Evolutionary conservation across 2,113 vertebrate genomes (phyloP), one percentile per base, ranked within the genome.

Genomic region (Gopherus evgoodei): DNA sequence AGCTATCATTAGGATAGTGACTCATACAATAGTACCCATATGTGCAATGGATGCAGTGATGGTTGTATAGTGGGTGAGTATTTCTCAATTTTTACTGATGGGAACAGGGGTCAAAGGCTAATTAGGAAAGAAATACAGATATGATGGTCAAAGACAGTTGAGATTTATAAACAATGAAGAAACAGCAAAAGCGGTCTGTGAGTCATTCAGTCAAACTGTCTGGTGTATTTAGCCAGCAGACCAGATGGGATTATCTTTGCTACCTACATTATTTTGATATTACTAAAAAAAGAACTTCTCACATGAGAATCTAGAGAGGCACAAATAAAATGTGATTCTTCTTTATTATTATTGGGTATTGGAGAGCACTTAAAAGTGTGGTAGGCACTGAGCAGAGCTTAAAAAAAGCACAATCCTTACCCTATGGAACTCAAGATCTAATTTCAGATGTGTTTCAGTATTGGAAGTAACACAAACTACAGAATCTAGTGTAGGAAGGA

Each of bases 1-100:
- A 76, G 93, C 96, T 94, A 92, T 96, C 89, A 54, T 94, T 75
- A 95, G 84, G 95, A 92, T 82, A 94, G 97, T 91, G 96, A 95
- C 90, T 98, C 96, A 94, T 65, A 81, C 62, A 93, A 83, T 3
- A 53, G 91, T 94, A 94, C 94, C 96, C 93, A 87, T 91, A 94
- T 87, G 95, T n/a, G 82, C 93, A 1, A 50, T 84, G 84, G 93
- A 6, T 86, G 80, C 84, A 69, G 59, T 0, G 21, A 24, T 75
- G 89, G 31, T 84, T 84, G 2, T 25, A 44, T 0, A 0, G 8
- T 52, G 86, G 56, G 3, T 50, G 31, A 44, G 38, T 1, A 11
- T 35, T 72, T 59, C 89, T 84, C 65, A 2, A 1, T 42, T 80
- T 94, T 89, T 90, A 42, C 90, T 90, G 88, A 9, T 54, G 85